phyloP scores from a whole-genome alignment of 2,113 vertebrate species.

The Charadrius vociferus region DNA sequence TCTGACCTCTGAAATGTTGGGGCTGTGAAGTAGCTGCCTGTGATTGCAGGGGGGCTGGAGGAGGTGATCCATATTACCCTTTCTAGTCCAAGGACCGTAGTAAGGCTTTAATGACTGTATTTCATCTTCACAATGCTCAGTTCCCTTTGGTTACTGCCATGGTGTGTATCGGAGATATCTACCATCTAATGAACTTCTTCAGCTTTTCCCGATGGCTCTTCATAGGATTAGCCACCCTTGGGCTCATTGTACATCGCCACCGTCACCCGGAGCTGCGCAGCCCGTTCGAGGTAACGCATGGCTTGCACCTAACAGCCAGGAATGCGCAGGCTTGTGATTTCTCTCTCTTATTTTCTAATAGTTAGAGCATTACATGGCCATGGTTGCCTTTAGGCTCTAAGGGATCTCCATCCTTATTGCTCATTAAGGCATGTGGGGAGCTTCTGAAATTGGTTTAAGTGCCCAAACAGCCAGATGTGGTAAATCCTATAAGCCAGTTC shows the following conservation, averaged over 20 bases:
- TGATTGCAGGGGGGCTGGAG: neutral
- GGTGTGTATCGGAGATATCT: slow-evolving; percentile 82
- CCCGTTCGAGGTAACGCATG: slow-evolving; percentile 79
- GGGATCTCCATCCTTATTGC: neutral
- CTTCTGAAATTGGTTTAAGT: neutral
- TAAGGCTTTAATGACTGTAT: neutral
- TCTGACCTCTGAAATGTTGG: neutral
- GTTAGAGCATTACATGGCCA: neutral
- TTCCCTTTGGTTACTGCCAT: slow-evolving; percentile 82
- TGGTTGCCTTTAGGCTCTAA: neutral
- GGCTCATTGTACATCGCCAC: slow-evolving; percentile 84
- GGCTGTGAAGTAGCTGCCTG: neutral
- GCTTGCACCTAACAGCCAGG: neutral
- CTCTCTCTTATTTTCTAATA: neutral
- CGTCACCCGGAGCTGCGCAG: slow-evolving; percentile 82
- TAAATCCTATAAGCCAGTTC: neutral
- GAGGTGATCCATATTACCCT: neutral
- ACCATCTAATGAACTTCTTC: slow-evolving; percentile 85
- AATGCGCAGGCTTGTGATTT: neutral
- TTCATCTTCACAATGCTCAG: slow-evolving; percentile 64
- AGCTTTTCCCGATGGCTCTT: slow-evolving; percentile 91
- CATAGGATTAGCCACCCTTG: slow-evolving; percentile 84
- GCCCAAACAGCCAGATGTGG: neutral
- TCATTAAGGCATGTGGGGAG: neutral
- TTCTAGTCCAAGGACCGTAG: neutral